These are phyloP conservation scores for Harpegnathos saltator DNA, from an alignment of 1,140 invertebrate species.

Conservation along the genomic window DNA sequence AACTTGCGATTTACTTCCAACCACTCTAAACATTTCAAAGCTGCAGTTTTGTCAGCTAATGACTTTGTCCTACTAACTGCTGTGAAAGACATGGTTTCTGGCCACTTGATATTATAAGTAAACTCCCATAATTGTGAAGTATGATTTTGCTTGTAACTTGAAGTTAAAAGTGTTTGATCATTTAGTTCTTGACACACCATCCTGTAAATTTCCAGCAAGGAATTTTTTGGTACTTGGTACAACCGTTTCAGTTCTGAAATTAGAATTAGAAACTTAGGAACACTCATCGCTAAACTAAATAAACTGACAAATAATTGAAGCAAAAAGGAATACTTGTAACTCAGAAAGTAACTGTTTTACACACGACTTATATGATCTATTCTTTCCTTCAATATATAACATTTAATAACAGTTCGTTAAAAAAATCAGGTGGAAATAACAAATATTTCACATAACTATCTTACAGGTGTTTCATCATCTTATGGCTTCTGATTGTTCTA, in stretches of 20 bases:
- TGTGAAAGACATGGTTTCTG: conserved; percentile 71
- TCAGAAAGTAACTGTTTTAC: neutral
- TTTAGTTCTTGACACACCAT: conserved; percentile 67
- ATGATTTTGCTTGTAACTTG: neutral
- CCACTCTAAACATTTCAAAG: conserved; percentile 77
- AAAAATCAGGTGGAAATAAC: too few relatives aligned
- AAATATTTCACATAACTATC: too few relatives aligned
- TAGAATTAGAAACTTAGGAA: conserved; percentile 9
- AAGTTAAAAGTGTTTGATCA: conserved; percentile 35
- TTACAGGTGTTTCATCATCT: neutral
- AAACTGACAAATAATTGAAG: neutral
- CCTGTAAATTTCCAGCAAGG: conserved; percentile 65
- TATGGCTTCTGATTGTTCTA: neutral
- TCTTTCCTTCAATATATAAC: neutral
- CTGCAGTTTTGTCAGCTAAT: conserved; percentile 54
- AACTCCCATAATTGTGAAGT: conserved; percentile 53
- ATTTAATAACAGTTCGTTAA: too few relatives aligned
- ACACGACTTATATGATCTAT: neutral
- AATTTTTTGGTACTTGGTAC: conserved; percentile 57
- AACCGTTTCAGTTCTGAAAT: conserved; percentile 73
- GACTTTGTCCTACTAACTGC: conserved; percentile 66
- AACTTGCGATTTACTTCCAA: conserved; percentile 71
- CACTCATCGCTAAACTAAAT: neutral
- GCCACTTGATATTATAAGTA: conserved; percentile 78
- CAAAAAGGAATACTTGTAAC: neutral